Conservation (phyloP, 2,888 invertebrate genomes). For the Caenorhabditis becei region DNA sequence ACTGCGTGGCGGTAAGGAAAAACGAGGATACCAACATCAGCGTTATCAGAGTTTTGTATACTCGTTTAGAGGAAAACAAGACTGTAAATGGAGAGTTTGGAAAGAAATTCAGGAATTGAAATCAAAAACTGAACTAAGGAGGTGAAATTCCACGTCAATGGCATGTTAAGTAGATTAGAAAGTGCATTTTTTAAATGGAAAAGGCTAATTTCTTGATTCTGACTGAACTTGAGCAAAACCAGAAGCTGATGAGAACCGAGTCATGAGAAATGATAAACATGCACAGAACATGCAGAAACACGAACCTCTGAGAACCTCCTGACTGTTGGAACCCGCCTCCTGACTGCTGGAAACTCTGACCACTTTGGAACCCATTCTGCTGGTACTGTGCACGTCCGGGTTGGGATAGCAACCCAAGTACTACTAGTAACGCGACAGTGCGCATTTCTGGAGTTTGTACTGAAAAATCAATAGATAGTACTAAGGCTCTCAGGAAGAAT, state of each 20-base stretch:
- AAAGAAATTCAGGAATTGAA: background rate
- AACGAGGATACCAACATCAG: slow-evolving; percentile 14
- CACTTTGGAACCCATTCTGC: slow-evolving; percentile 29
- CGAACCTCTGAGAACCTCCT: slow-evolving; percentile 41
- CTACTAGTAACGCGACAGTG: slow-evolving; percentile 36
- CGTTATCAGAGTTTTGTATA: slow-evolving; percentile 9
- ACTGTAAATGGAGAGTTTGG: slow-evolving; percentile 1
- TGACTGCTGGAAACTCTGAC: slow-evolving; percentile 47
- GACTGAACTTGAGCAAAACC: background rate
- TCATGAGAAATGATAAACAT: background rate
- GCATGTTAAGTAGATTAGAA: slow-evolving; percentile 38
- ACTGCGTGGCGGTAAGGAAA: background rate
- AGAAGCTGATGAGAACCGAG: background rate
- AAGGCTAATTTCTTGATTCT: background rate
- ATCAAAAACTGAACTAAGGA: background rate
- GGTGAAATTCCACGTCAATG: background rate
- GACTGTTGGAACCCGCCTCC: slow-evolving; percentile 49
- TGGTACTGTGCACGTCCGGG: slow-evolving; percentile 40
- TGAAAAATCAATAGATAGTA: slow-evolving; percentile 51
- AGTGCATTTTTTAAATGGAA: background rate
- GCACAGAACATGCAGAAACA: slow-evolving; percentile 3
- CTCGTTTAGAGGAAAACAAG: background rate
- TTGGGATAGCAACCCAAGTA: slow-evolving; percentile 34
- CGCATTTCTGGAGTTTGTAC: slow-evolving; percentile 35
- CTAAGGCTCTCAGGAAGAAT: slow-evolving; percentile 26